Evolutionary conservation across 1,140 invertebrate species (phyloP), one percentile per base, ranked within the genome.

Genomic region (Papilio polyxenes): DNA sequence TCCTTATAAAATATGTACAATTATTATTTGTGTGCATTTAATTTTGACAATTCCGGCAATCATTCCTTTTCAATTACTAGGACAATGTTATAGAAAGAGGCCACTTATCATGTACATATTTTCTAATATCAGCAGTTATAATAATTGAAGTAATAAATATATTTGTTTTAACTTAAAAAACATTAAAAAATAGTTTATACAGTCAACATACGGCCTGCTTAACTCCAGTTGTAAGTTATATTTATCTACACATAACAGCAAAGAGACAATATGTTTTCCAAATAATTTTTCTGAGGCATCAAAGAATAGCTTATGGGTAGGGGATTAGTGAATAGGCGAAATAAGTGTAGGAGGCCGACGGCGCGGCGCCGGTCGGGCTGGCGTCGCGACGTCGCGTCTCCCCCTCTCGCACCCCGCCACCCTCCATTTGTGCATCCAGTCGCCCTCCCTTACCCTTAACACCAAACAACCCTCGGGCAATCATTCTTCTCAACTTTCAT

Each of bases 281-380:
- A 20, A 59, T 17, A 17, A 17, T 53, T 53, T 53, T 53, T 59
- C 56, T 72, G 3, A 13, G 37, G 13, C 11, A 72, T 37, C 31
- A 72, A 72, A 69, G 31, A 69, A 72, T 65, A 72, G 23, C 65
- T 7, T 37, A 72, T 72, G 20, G 11, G 10, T 37, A 72, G 23
- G 31, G 31, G 65, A 72, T 81, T 40, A 84, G 83, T 90, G 89
- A 89, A 91, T 91, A 89, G 83, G 84, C 76, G 80, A 85, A 83
- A 89, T 89, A 91, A 90, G 89, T 77, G 82, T 85, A 86, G 87
- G 87, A 86, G 87, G 87, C 85, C 87, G 87, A 62, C 83, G 92
- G 92, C 92, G 92, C 91, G 92, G 92, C 92, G 92, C 91, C 92
- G 88, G 88, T 85, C 90, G 87, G 92, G 86, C 91, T 94, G 91